These are phyloP conservation scores for Endotricha flammealis DNA, from an alignment of 2,888 invertebrate species.

Conservation along the genomic window DNA sequence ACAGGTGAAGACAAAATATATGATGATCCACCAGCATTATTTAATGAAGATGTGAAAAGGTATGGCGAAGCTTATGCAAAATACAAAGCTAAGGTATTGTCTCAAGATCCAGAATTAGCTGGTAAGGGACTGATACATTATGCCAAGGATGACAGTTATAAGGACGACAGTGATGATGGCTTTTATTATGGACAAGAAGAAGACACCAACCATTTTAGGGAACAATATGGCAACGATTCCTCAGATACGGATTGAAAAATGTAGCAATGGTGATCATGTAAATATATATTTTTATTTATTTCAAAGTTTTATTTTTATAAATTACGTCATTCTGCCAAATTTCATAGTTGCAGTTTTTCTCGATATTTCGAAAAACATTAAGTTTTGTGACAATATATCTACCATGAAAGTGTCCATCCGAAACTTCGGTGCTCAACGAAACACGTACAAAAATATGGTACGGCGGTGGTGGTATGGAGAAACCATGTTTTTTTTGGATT, in stretches of 20 bases:
- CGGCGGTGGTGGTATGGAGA: too few relatives aligned
- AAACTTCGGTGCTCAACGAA: too few relatives aligned
- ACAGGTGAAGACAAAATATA: slow-evolving; percentile 64
- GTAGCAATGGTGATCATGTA: slow-evolving; percentile 33
- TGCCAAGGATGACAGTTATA: slow-evolving; percentile 45
- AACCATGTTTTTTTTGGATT: too few relatives aligned
- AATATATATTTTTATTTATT: slow-evolving; percentile 8
- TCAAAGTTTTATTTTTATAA: neutral
- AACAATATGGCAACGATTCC: slow-evolving; percentile 45
- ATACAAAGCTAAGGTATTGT: slow-evolving; percentile 77
- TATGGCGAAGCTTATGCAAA: slow-evolving; percentile 83
- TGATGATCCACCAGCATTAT: slow-evolving; percentile 45
- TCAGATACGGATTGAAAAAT: slow-evolving; percentile 29
- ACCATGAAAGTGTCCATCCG: too few relatives aligned
- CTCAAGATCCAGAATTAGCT: slow-evolving; percentile 34
- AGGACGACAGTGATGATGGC: slow-evolving; percentile 62
- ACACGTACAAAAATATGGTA: too few relatives aligned
- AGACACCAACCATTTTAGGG: slow-evolving; percentile 48
- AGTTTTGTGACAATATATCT: too few relatives aligned
- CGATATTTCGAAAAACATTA: too few relatives aligned
- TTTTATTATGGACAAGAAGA: slow-evolving; percentile 68
- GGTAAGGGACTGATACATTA: slow-evolving; percentile 33
- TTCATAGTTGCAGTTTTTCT: too few relatives aligned
- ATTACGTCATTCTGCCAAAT: neutral
- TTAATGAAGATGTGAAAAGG: slow-evolving; percentile 74